A percentile compares a stretch with the other conserved stretches of the same genome.
Evolutionary conservation across 2,113 vertebrate species (phyloP).

Genomic region (Mus spicilegus): DNA sequence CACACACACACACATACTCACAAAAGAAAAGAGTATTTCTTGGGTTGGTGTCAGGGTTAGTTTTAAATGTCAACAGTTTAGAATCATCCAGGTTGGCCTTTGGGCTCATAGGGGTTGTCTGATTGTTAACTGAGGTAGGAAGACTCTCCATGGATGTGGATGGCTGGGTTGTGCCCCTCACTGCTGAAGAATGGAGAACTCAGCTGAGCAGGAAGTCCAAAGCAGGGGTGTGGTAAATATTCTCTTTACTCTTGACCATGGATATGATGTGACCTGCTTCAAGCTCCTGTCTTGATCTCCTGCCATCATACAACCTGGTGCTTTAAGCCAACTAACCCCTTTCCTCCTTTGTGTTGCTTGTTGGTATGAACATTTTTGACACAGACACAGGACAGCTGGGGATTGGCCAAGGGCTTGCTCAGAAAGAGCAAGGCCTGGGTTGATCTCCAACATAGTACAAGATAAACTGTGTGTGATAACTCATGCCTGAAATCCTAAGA

Average conservation of each 20-base stretch:
- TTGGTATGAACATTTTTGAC: not conserved
- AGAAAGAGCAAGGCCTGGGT: not conserved
- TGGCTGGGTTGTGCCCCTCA: not conserved
- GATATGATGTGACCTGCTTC: not conserved
- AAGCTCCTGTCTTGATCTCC: too few relatives aligned
- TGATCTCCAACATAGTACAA: too few relatives aligned
- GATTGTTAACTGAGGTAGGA: not conserved
- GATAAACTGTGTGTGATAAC: not conserved
- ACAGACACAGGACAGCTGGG: not conserved
- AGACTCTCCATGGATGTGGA: not conserved
- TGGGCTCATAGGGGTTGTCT: not conserved
- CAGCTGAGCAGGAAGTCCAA: not conserved
- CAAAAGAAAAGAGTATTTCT: not conserved
- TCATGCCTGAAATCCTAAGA: not conserved
- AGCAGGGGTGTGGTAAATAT: accelerated
- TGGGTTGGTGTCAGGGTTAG: not conserved
- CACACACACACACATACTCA: too few relatives aligned
- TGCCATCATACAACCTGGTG: not conserved
- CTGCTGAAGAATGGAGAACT: too few relatives aligned
- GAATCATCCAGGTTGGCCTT: not conserved
- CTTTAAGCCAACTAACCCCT: not conserved
- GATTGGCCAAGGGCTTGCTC: not conserved
- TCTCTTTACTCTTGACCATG: not conserved
- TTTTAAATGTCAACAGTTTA: not conserved
- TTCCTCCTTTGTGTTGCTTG: not conserved